Conservation (phyloP, 2,797 vertebrate species). For the Poeciliopsis turneri region DNA sequence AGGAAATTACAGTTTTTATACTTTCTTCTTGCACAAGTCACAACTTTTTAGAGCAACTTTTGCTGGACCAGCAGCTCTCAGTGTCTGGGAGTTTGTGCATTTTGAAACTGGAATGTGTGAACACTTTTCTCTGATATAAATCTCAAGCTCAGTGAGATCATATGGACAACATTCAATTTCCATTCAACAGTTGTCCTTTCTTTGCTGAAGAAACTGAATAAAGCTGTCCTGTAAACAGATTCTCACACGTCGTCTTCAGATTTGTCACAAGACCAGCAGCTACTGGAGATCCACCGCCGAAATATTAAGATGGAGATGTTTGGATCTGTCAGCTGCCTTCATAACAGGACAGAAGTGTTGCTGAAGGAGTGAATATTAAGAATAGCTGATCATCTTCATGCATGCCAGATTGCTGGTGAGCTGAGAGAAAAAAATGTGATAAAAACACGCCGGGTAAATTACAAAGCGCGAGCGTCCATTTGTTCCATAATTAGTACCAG, state of each 20-base stretch:
- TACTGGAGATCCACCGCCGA: not conserved
- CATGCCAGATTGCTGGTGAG: constrained; percentile 15
- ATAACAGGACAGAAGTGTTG: not conserved
- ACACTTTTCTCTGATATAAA: not conserved
- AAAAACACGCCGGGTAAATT: not conserved
- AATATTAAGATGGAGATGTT: not conserved
- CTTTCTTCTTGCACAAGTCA: not conserved
- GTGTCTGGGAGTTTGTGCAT: not conserved
- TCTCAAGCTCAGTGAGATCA: not conserved
- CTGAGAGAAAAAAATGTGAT: constrained; percentile 4
- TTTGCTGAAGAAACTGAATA: not conserved
- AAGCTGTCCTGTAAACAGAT: not conserved
- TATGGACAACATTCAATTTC: not conserved
- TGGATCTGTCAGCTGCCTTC: not conserved
- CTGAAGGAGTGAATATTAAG: not conserved
- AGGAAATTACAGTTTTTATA: not conserved
- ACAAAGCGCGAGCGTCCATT: not conserved
- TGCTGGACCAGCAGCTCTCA: not conserved
- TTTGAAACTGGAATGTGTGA: not conserved
- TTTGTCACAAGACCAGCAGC: not conserved
- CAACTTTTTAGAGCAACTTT: not conserved
- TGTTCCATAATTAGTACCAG: not conserved
- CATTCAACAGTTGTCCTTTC: too few species aligned
- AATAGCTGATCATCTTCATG: not conserved
- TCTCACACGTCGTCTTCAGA: not conserved